Evolutionary conservation across 2,113 vertebrate species (phyloP).

Genomic region (Myiopsitta monachus): DNA sequence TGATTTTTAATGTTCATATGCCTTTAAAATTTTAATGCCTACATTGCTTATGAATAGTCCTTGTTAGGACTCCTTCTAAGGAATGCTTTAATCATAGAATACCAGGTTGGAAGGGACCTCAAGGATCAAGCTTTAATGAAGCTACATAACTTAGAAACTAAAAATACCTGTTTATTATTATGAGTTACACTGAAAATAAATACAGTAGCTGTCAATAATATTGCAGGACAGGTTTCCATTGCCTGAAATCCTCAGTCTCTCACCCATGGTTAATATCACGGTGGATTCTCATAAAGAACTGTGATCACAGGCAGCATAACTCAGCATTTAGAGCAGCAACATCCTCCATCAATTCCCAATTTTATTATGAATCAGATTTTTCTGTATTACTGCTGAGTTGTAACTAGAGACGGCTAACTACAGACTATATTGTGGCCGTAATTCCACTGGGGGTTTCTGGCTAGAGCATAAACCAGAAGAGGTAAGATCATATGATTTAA

Average conservation of each 20-base stretch:
- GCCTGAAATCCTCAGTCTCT: background rate
- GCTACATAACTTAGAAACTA: background rate
- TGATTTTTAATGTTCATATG: background rate
- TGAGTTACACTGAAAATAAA: background rate
- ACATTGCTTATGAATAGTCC: background rate
- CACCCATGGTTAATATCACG: background rate
- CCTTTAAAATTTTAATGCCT: background rate
- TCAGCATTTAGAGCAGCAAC: background rate
- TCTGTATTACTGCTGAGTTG: background rate
- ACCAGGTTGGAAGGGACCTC: background rate
- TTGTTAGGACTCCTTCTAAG: background rate
- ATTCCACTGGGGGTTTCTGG: background rate
- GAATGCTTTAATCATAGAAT: background rate
- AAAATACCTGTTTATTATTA: background rate
- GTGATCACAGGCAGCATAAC: background rate
- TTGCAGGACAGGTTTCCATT: background rate
- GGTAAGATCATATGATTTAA: background rate
- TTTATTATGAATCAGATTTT: background rate
- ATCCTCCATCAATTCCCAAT: background rate
- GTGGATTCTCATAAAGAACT: background rate
- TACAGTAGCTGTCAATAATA: background rate
- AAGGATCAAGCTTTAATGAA: background rate
- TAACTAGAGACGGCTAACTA: background rate
- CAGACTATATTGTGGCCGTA: background rate
- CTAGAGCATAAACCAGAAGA: background rate